These are phyloP conservation scores for Slavum lentiscoides DNA, from an alignment of 2,888 invertebrate species.

Conservation along the genomic window DNA sequence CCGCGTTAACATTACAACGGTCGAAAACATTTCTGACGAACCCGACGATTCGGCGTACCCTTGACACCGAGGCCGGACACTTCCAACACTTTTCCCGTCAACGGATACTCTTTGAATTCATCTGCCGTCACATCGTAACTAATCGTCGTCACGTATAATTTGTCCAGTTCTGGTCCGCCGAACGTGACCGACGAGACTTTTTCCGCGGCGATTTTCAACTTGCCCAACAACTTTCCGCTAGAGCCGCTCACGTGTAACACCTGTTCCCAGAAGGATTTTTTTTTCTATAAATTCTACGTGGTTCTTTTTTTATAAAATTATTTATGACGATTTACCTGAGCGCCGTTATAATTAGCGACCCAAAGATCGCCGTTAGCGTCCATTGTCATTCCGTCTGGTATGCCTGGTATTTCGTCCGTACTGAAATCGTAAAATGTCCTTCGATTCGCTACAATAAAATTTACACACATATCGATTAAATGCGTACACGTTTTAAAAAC, in stretches of 20 bases:
- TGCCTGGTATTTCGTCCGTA: conserved; percentile 57
- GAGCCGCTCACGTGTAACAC: conserved; percentile 67
- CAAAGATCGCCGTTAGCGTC: conserved; percentile 62
- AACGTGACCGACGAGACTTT: conserved; percentile 72
- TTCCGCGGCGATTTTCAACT: conserved; percentile 66
- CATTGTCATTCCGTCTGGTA: conserved; percentile 62
- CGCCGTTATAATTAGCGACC: conserved; percentile 56
- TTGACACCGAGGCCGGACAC: conserved; percentile 49
- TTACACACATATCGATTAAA: not conserved
- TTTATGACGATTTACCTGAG: conserved; percentile 53
- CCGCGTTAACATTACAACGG: too few relatives aligned
- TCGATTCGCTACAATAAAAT: conserved; percentile 57
- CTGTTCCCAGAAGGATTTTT: conserved; percentile 59
- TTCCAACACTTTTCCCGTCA: conserved; percentile 62
- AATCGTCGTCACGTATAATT: conserved; percentile 71
- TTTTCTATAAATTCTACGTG: not conserved
- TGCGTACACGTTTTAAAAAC: too few relatives aligned
- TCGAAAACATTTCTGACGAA: conserved; percentile 21
- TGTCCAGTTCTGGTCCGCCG: conserved; percentile 69
- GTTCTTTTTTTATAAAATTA: not conserved
- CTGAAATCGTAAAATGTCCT: conserved; percentile 58
- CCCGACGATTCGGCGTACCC: conserved; percentile 22
- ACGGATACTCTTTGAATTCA: conserved; percentile 61
- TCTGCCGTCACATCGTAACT: conserved; percentile 61
- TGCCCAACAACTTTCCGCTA: conserved; percentile 64